Base-by-base conservation (phyloP, 2,113 vertebrate genomes). In the Forbesichthys papilliferus region DNA sequence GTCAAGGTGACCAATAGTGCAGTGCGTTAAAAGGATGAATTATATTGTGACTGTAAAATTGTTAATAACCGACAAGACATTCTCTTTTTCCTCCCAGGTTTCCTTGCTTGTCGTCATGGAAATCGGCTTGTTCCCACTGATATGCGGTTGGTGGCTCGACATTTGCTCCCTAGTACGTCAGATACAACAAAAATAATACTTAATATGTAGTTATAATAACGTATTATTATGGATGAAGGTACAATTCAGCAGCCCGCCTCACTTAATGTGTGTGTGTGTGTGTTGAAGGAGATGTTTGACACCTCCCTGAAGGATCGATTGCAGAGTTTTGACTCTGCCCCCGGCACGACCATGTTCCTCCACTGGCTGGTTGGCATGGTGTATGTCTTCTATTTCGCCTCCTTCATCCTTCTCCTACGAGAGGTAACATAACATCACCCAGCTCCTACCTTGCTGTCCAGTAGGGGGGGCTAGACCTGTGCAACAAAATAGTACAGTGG, bases 321-420 rank as follows among this genome's bases (percentile, higher is more conserved):
- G 68, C 75, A 96, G 86, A 99, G 97, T 79, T 98, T 99, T 81
- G 95, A 97, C 72, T 96, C 96, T 0, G 96, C 96, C 1, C 96
- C 96, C 1, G 96, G 96, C 5, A 99, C 97, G 4, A 99, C 96
- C 42, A 97, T 99, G 96, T 98, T 98, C 80, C 92, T 99, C 69
- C 97, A 99, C 64, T 99, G 97, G 97, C 88, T 99, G 16, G 96
- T 99, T 12, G 97, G 97, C 60, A 98, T 99, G 96, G 96, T 99
- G 20, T 99, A 99, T 0, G 96, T 99, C 78, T 99, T 98, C 86
- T 99, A 99, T 88, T 99, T 99, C 4, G 96, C 97, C 48, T 98
- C 97, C 65, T 99, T 98, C 88, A 98, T 99, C 62, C 95, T 98
- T 56, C 76, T 99, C n/a, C 92, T 99, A 70, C 87, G 96, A 93